Percentiles rank a stretch among this genome's conserved stretches.
These are phyloP conservation scores for Corydoras maculifer DNA, from an alignment of 2,113 vertebrate genomes.

Conservation along the genomic window DNA sequence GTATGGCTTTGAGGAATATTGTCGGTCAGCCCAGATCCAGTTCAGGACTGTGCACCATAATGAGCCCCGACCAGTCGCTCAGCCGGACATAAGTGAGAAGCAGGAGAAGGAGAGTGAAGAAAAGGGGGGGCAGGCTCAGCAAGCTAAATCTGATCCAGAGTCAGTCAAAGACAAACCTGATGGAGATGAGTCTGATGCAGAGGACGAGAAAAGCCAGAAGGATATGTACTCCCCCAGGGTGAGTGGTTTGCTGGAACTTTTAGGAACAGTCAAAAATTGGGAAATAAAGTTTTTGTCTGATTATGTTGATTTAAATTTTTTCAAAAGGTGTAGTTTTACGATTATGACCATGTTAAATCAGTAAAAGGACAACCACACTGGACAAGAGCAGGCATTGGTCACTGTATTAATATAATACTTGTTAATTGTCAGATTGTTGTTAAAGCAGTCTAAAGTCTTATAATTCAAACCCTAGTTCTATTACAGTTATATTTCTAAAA, in stretches of 20 bases:
- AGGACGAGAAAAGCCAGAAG: conserved; percentile 69
- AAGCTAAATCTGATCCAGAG: conserved; percentile 35
- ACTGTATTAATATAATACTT: no score
- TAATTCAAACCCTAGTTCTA: no score
- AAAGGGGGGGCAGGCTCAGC: conserved; percentile 44
- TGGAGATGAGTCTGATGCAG: conserved; percentile 64
- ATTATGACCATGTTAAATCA: no score
- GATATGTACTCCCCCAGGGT: conserved; percentile 79
- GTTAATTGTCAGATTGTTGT: no score
- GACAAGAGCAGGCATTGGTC: no score
- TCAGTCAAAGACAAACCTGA: conserved; percentile 27
- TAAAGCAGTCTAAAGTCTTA: no score
- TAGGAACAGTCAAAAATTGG: no score
- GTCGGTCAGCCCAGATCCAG: conserved; percentile 88
- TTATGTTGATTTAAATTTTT: no score
- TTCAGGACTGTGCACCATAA: conserved; percentile 97
- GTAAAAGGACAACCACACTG: no score
- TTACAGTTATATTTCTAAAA: no score
- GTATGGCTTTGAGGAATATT: conserved; percentile 96
- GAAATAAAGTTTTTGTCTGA: no score
- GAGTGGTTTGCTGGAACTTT: conserved; percentile 41
- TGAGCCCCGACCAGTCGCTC: conserved; percentile 73
- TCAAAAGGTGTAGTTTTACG: no score
- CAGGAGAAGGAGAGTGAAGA: conserved; percentile 56
- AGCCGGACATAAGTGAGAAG: conserved; percentile 51